Conservation (phyloP, 2,888 invertebrate genomes). For the Lepidochrysops patricia region DNA sequence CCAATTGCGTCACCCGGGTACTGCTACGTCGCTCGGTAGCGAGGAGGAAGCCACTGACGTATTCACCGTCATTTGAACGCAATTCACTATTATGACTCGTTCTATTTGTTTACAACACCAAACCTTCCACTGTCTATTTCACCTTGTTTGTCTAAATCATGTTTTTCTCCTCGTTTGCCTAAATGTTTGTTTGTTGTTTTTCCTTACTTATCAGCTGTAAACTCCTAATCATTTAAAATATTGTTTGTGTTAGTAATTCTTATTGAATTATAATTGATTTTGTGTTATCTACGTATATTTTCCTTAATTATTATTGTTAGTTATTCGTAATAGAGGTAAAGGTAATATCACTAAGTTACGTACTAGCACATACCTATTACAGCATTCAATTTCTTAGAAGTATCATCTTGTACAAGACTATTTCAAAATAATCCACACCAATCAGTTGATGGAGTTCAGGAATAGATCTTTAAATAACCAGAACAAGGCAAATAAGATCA, state of each 20-base stretch:
- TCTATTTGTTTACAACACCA: conserved; percentile 47
- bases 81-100: conserved; percentile 50
- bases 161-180: background rate
- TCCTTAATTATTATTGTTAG: no score
- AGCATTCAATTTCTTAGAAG: background rate
- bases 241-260: background rate
- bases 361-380: no score
- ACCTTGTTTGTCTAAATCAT: background rate
- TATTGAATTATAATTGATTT: background rate
- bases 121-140: conserved; percentile 28
- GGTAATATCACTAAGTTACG: no score
- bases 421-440: no score
- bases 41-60: conserved; percentile 66
- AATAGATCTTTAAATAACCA: background rate
- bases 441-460: no score
- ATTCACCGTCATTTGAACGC: conserved; percentile 60
- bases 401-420: background rate
- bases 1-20: conserved; percentile 70
- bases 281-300: no score
- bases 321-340: no score
- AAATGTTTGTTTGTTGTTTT: background rate
- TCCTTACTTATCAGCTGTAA: background rate
- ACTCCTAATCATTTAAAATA: background rate
- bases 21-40: conserved; percentile 56
- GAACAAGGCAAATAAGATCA: background rate